A percentile compares a stretch with the other conserved stretches of the same genome.
These are phyloP conservation scores for Limnothrissa miodon DNA, from an alignment of 2,113 vertebrate species.

Conservation along the genomic window DNA sequence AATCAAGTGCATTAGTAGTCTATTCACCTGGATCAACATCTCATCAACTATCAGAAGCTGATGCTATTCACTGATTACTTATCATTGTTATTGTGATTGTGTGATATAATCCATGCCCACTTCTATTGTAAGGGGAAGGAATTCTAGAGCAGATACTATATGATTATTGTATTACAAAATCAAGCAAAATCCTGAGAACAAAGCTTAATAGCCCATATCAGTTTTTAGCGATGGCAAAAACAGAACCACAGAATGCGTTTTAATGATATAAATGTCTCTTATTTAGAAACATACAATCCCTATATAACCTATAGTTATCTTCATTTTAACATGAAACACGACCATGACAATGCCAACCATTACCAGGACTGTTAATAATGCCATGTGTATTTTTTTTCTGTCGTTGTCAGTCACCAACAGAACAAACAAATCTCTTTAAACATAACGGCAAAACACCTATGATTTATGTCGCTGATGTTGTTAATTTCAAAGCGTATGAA, in stretches of 20 bases:
- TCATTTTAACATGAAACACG: too few relatives aligned
- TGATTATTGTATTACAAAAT: not conserved
- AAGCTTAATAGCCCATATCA: not conserved
- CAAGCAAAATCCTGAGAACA: not conserved
- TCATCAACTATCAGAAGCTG: not conserved
- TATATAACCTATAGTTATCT: too few relatives aligned
- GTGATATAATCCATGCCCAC: not conserved
- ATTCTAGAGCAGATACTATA: not conserved
- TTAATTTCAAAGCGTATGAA: not conserved
- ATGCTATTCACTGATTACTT: not conserved
- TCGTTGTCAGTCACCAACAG: too few relatives aligned
- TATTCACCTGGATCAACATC: not conserved
- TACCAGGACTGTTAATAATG: too few relatives aligned
- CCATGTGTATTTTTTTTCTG: too few relatives aligned
- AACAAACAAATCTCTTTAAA: too few relatives aligned
- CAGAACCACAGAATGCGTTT: too few relatives aligned
- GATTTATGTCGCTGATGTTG: not conserved
- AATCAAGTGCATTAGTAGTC: not conserved
- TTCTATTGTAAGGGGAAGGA: not conserved
- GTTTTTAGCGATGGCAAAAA: too few relatives aligned
- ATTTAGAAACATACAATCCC: too few relatives aligned
- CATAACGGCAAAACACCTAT: too few relatives aligned
- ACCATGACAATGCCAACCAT: too few relatives aligned
- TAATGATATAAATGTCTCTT: too few relatives aligned
- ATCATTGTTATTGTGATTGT: not conserved